These are phyloP conservation scores for Tautogolabrus adspersus DNA, from an alignment of 2,113 vertebrate genomes.

Conservation along the genomic window DNA sequence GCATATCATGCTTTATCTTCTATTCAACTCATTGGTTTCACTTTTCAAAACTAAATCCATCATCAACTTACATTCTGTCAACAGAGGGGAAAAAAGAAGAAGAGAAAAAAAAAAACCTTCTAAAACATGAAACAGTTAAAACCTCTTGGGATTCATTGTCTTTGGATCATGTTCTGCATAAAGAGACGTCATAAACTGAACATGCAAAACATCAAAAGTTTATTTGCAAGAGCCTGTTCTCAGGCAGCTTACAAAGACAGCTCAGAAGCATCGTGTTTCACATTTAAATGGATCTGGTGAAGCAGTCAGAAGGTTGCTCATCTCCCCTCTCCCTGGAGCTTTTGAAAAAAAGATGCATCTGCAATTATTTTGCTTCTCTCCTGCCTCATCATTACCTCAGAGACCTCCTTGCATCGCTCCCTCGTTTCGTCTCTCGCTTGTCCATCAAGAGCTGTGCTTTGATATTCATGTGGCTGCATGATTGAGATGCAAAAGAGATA, in stretches of 20 bases:
- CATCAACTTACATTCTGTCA: not conserved
- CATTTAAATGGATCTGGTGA: conserved; percentile 54
- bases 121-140: not conserved
- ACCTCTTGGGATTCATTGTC: not conserved
- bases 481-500: conserved; percentile 70
- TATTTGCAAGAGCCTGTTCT: conserved; percentile 29
- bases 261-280: conserved; percentile 14
- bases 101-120: not conserved
- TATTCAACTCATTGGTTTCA: not conserved
- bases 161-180: conserved; percentile 11
- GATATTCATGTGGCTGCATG: conserved; percentile 68
- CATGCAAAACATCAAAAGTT: conserved; percentile 21
- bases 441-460: conserved; percentile 69
- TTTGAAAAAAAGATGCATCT: conserved; percentile 65
- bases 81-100: not conserved
- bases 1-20: no score
- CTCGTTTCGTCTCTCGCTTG: conserved; percentile 36
- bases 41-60: not conserved
- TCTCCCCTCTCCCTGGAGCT: conserved; percentile 63
- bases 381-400: conserved; percentile 67
- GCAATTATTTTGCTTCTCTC: conserved; percentile 69
- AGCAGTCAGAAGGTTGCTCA: conserved; percentile 45
- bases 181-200: conserved; percentile 8
- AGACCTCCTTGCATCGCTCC: conserved; percentile 43
- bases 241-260: conserved; percentile 15